phyloP scores from a whole-genome alignment of 2,797 vertebrate species.

The Valencia hispanica region DNA sequence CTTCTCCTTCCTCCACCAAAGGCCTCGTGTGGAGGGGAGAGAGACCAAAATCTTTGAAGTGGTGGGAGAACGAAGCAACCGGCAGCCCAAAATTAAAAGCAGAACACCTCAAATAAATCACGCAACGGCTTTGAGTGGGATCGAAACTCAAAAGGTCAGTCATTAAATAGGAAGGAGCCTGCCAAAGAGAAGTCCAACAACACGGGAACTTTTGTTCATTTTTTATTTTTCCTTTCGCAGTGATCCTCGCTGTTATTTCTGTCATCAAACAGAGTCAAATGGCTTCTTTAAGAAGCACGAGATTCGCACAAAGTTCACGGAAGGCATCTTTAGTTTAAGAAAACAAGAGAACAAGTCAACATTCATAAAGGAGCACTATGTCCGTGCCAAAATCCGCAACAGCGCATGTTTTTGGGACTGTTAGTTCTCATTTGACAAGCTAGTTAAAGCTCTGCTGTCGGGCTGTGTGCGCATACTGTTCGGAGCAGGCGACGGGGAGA shows the following conservation, averaged over 20 bases:
- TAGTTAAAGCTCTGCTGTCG: constrained; percentile 3
- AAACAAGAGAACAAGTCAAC: neutral
- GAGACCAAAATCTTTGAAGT: neutral
- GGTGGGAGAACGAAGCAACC: neutral
- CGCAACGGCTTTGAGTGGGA: neutral
- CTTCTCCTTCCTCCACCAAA: neutral
- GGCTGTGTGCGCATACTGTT: constrained; percentile 26
- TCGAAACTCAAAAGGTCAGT: neutral
- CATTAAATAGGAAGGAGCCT: neutral
- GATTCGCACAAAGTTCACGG: neutral
- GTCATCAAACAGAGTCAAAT: neutral
- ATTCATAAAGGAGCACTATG: neutral
- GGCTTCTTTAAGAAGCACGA: neutral
- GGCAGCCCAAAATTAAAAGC: constrained; percentile 2
- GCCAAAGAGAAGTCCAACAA: neutral
- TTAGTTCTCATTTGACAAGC: constrained; percentile 6
- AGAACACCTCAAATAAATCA: neutral
- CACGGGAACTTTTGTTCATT: neutral
- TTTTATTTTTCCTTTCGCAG: neutral
- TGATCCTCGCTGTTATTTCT: neutral
- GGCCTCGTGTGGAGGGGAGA: neutral
- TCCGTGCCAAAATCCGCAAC: neutral
- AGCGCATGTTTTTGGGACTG: neutral
- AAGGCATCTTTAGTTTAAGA: neutral
- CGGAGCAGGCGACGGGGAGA: constrained; percentile 29